phyloP scores from a whole-genome alignment of 1,140 invertebrate genomes.

The Rhyzopertha dominica region DNA sequence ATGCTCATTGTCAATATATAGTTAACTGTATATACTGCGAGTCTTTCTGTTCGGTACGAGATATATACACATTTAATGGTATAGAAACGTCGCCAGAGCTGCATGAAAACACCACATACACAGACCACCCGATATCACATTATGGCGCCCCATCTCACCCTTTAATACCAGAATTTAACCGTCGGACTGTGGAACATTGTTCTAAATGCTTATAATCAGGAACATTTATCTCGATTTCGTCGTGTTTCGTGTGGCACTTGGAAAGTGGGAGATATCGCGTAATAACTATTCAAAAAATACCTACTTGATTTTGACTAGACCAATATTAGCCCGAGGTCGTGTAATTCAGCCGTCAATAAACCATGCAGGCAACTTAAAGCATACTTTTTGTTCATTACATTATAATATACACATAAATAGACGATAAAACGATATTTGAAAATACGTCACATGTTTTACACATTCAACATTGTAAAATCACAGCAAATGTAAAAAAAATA shows the following conservation, averaged over 20 bases:
- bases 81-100: constrained; percentile 17
- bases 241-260: constrained; percentile 32
- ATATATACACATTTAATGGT: constrained; percentile 35
- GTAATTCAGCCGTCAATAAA: constrained; percentile 24
- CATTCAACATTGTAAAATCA: constrained; percentile 39
- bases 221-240: constrained; percentile 36
- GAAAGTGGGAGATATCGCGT: constrained; percentile 43
- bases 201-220: constrained; percentile 36
- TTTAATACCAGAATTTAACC: constrained; percentile 43
- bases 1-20: no score
- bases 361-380: constrained; percentile 21
- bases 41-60: constrained; percentile 33
- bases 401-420: constrained; percentile 9
- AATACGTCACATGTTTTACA: constrained; percentile 7
- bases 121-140: constrained; percentile 41
- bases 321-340: constrained; percentile 32
- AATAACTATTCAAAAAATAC: constrained; percentile 20
- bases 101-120: constrained; percentile 24
- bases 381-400: background rate
- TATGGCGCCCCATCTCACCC: constrained; percentile 34
- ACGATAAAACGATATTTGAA: background rate
- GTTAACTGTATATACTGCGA: constrained; percentile 32
- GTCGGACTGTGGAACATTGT: constrained; percentile 26
- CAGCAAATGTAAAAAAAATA: constrained; percentile 37
- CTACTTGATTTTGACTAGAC: constrained; percentile 39